Evolutionary conservation across 2,113 vertebrate species (phyloP).

Genomic region (Macaca nemestrina): DNA sequence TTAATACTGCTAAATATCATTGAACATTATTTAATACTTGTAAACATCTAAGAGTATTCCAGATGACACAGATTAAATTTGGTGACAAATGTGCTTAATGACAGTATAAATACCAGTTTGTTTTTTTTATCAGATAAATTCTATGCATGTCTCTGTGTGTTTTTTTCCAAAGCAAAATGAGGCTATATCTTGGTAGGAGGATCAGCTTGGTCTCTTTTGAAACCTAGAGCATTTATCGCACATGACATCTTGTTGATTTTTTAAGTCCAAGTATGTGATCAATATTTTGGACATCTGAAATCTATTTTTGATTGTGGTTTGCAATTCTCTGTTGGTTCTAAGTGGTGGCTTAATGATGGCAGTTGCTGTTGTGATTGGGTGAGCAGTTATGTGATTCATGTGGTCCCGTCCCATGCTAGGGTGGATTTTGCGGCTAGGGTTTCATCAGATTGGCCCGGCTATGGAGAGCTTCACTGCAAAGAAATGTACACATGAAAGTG

Average conservation of each 20-base stretch:
- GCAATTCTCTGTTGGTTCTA: constrained; percentile 11
- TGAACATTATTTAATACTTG: constrained; percentile 47
- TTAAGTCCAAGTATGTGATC: constrained; percentile 51
- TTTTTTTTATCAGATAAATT: constrained; percentile 51
- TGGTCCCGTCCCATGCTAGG: neutral
- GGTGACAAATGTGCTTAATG: constrained; percentile 62
- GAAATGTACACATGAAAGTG: neutral
- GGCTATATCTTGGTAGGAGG: neutral
- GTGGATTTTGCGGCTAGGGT: neutral
- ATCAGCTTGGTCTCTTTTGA: constrained; percentile 5
- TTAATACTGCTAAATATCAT: constrained; percentile 75
- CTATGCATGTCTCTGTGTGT: neutral
- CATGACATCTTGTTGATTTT: constrained; percentile 32
- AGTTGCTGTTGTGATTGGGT: neutral
- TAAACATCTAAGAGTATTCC: constrained; percentile 55
- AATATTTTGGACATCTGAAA: constrained; percentile 54
- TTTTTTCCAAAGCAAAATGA: constrained; percentile 46
- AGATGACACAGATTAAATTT: constrained; percentile 70
- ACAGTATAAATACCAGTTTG: constrained; percentile 68
- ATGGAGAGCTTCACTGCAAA: constrained; percentile 41
- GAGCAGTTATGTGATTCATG: neutral
- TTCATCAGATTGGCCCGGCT: constrained; percentile 38
- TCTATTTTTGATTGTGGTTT: constrained; percentile 44
- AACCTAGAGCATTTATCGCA: constrained; percentile 33
- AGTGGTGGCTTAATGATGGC: neutral